Evolutionary conservation across 2,113 vertebrate species (phyloP).

Genomic region (Redunca redunca): DNA sequence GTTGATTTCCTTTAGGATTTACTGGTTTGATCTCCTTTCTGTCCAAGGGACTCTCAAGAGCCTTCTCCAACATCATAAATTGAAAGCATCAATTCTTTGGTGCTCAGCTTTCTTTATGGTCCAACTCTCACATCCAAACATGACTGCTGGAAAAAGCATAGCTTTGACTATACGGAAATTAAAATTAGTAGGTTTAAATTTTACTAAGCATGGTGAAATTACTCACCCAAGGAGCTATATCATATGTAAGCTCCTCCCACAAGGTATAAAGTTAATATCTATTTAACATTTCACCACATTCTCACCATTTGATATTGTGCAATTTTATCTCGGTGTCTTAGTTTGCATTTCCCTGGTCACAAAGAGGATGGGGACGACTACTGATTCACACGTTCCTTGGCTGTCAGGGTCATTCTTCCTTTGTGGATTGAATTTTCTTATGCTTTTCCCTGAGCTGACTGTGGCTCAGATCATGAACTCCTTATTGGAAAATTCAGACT

Average conservation of each 20-base stretch:
- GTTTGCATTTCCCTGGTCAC: background rate
- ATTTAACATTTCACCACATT: background rate
- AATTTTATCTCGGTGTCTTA: background rate
- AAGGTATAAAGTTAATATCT: background rate
- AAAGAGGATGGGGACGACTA: background rate
- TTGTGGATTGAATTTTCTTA: background rate
- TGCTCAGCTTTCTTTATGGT: accelerated
- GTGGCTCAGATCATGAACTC: background rate
- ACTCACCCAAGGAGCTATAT: background rate
- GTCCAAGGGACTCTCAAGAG: background rate
- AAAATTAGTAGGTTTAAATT: background rate
- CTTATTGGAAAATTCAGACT: background rate
- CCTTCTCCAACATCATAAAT: background rate
- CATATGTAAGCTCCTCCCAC: background rate
- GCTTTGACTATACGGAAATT: background rate
- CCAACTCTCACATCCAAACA: background rate
- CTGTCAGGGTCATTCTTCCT: background rate
- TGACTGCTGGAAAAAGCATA: background rate
- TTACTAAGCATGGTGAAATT: background rate
- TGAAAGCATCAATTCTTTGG: background rate
- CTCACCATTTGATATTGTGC: background rate
- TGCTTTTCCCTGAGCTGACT: background rate
- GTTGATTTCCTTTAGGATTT: background rate
- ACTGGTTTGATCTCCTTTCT: background rate
- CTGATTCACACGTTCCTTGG: background rate